These are phyloP conservation scores for Pollicipes pollicipes DNA, from an alignment of 1,140 invertebrate genomes.

Conservation along the genomic window DNA sequence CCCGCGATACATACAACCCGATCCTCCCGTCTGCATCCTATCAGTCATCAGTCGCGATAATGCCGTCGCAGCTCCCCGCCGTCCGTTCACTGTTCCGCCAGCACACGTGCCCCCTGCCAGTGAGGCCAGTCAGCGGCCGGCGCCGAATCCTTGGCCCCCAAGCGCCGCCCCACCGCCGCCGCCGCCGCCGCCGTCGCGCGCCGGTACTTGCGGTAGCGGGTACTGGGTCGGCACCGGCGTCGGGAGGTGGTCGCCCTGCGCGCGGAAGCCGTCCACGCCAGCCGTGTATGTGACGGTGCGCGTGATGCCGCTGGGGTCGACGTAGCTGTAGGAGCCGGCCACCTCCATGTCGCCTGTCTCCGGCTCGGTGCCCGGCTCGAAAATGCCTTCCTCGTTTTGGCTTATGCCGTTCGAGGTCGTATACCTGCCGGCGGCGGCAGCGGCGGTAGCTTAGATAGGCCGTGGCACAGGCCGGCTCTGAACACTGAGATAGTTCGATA, in stretches of 20 bases:
- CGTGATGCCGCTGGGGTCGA: background rate
- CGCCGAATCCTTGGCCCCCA: no score
- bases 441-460: no score
- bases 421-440: background rate
- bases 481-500: no score
- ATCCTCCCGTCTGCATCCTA: no score
- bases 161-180: no score
- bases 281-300: background rate
- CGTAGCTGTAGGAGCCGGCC: background rate
- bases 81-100: no score
- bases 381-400: background rate
- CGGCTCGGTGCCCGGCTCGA: background rate
- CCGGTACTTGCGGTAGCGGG: background rate
- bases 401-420: background rate
- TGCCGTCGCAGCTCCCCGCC: background rate
- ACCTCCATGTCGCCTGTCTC: background rate
- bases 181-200: background rate
- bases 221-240: conserved; percentile 1
- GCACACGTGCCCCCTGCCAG: no score
- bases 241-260: background rate
- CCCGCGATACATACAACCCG: no score
- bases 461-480: no score
- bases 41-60: no score
- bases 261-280: background rate
- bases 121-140: no score